These are phyloP conservation scores for Cheirogaleus medius DNA, from an alignment of 2,113 vertebrate genomes.

Conservation along the genomic window DNA sequence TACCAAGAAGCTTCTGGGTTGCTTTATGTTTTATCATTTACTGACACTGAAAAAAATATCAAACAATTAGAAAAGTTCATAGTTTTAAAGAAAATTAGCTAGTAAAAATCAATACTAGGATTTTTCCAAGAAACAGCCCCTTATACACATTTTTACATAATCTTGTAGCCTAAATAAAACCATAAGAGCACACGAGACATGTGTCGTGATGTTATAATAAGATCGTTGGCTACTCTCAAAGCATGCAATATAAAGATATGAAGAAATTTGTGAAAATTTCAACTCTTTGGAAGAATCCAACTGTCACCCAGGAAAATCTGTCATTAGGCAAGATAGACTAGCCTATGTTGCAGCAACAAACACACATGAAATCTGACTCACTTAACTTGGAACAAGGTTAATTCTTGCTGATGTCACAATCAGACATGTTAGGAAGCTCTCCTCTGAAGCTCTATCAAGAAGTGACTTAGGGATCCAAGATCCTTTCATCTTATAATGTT, in stretches of 20 bases:
- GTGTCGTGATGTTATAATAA: background rate
- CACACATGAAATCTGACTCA: background rate
- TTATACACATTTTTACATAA: background rate
- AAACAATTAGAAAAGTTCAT: background rate
- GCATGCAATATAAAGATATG: background rate
- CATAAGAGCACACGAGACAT: background rate
- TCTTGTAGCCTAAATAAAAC: constrained; percentile 10
- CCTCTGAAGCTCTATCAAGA: background rate
- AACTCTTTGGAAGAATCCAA: background rate
- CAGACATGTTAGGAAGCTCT: background rate
- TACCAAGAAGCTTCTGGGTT: background rate
- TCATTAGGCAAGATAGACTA: background rate
- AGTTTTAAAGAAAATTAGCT: background rate
- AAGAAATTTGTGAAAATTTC: background rate
- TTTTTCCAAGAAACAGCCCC: background rate
- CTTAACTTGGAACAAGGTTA: background rate
- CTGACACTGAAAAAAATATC: background rate
- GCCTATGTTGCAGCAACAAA: background rate
- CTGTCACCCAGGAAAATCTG: background rate
- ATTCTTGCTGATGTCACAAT: background rate
- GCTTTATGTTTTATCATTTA: background rate
- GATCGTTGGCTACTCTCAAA: background rate
- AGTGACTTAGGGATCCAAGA: background rate
- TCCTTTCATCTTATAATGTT: background rate
- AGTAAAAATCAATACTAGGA: background rate